phyloP scores from a whole-genome alignment of 2,888 invertebrate species.

The Laspeyria flexula region DNA sequence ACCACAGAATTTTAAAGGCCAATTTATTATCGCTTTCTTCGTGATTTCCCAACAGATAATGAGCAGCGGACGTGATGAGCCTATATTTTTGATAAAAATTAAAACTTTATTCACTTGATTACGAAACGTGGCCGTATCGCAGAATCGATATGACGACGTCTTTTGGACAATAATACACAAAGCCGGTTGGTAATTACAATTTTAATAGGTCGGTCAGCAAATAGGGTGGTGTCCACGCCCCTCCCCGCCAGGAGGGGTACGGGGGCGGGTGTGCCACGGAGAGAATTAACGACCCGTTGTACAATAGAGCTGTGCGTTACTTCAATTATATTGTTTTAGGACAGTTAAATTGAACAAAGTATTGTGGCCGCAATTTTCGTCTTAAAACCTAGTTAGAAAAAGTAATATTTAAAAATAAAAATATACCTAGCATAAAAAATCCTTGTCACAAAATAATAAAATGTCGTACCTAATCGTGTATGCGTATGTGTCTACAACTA shows the following conservation, averaged over 20 bases:
- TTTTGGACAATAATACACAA: constrained; percentile 74
- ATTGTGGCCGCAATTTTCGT: not conserved
- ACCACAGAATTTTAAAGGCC: constrained; percentile 11
- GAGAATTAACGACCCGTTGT: constrained; percentile 53
- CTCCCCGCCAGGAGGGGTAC: constrained; percentile 26
- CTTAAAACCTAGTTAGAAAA: not conserved
- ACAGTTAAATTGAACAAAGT: not conserved
- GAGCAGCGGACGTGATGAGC: constrained; percentile 19
- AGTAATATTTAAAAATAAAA: no score
- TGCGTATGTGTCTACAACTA: no score
- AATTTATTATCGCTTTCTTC: constrained; percentile 13
- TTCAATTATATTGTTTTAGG: constrained; percentile 69
- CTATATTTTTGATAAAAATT: constrained; percentile 20
- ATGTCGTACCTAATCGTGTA: no score
- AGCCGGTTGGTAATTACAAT: constrained; percentile 77
- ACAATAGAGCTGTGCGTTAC: constrained; percentile 68
- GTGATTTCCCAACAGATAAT: constrained; percentile 16
- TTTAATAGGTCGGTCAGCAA: constrained; percentile 80
- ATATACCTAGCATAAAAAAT: no score
- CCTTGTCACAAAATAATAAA: no score
- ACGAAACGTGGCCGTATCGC: constrained; percentile 18
- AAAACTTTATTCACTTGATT: constrained; percentile 14
- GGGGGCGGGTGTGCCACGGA: constrained; percentile 29
- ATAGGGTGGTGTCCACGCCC: constrained; percentile 39
- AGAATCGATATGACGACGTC: constrained; percentile 71